phyloP scores from a whole-genome alignment of 2,888 invertebrate species.

The Drosophila fungiperda region DNA sequence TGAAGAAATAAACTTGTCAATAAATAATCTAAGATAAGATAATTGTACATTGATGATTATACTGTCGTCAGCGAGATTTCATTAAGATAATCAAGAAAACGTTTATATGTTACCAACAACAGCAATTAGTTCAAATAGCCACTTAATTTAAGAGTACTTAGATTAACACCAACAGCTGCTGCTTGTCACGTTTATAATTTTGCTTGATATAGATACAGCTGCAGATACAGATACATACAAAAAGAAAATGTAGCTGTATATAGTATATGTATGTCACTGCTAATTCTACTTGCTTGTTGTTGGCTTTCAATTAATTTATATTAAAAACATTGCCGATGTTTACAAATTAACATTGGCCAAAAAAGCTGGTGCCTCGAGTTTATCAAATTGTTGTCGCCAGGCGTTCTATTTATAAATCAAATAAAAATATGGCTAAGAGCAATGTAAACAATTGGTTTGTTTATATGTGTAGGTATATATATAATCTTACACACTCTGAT shows the following conservation, averaged over 20 bases:
- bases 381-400: constrained; percentile 54
- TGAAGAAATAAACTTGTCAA: neutral
- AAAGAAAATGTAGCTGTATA: constrained; percentile 44
- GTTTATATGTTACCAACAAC: neutral
- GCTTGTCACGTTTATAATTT: constrained; percentile 58
- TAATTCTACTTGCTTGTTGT: constrained; percentile 32
- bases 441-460: constrained; percentile 41
- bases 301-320: constrained; percentile 50
- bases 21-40: neutral
- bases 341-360: constrained; percentile 50
- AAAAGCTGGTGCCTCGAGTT: constrained; percentile 26
- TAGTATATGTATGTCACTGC: constrained; percentile 47
- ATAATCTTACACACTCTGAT: constrained; percentile 24
- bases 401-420: constrained; percentile 54
- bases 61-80: neutral
- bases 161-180: constrained; percentile 39
- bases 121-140: neutral
- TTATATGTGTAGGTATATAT: constrained; percentile 19
- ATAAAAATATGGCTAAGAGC: constrained; percentile 17
- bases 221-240: constrained; percentile 6
- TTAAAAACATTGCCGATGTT: constrained; percentile 65
- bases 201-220: constrained; percentile 1
- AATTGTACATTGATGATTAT: neutral
- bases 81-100: neutral
- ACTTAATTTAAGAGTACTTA: constrained; percentile 3